These are phyloP conservation scores for Pseudomyrmex pallidus DNA, from an alignment of 1,140 invertebrate species.

Conservation along the genomic window DNA sequence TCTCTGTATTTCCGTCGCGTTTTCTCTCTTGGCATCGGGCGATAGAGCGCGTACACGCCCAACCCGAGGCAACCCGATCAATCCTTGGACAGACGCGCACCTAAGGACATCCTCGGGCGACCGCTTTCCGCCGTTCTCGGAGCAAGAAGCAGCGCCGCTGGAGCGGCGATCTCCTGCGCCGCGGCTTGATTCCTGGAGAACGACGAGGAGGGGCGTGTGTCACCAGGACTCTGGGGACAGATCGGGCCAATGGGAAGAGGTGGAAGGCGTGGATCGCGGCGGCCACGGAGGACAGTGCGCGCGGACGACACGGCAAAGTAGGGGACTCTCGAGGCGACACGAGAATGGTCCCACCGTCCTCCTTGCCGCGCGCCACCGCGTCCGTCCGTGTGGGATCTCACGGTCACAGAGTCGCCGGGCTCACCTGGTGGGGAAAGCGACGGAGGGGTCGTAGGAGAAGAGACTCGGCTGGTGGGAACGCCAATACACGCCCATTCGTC, in stretches of 20 bases:
- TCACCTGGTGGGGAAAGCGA: conserved; percentile 62
- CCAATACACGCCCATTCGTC: conserved; percentile 75
- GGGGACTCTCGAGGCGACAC: conserved; percentile 69
- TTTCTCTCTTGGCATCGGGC: background rate
- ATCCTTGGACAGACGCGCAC: conserved; percentile 53
- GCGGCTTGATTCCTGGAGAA: conserved; percentile 71
- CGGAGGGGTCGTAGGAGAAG: conserved; percentile 72
- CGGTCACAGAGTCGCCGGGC: conserved; percentile 59
- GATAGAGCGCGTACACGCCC: conserved; percentile 54
- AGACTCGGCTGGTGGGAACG: conserved; percentile 64
- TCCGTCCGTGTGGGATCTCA: conserved; percentile 66
- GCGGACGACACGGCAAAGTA: conserved; percentile 74
- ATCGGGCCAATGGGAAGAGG: conserved; percentile 79
- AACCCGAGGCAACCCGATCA: conserved; percentile 46
- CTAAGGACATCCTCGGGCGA: conserved; percentile 57
- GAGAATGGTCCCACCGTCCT: conserved; percentile 50
- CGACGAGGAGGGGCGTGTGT: conserved; percentile 82
- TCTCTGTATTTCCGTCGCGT: conserved; percentile 39
- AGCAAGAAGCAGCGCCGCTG: background rate
- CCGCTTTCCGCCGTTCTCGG: conserved; percentile 6
- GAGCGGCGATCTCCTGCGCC: conserved; percentile 42
- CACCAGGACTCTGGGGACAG: conserved; percentile 81
- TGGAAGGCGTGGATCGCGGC: conserved; percentile 82
- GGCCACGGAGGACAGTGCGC: conserved; percentile 70
- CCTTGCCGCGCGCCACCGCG: conserved; percentile 15